Evolutionary conservation across 1,140 invertebrate genomes (phyloP), one percentile per base, ranked within the genome.

Genomic region (Nilaparvata lugens): DNA sequence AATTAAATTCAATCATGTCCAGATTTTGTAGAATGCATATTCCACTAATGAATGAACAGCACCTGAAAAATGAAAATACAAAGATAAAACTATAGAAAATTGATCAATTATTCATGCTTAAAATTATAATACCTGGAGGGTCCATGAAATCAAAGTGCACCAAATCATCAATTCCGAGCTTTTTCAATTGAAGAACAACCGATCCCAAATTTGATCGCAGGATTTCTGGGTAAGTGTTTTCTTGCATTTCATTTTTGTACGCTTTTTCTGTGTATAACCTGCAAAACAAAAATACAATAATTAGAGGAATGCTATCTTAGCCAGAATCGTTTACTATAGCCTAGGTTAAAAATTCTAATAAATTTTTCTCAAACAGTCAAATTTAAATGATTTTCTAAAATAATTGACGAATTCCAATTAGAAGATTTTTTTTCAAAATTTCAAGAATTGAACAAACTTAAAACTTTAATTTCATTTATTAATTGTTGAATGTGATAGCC

Each of bases 111-210:
- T 11, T 4, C 7, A 35, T 35, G 31, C n/a, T n/a, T n/a, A n/a
- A n/a, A n/a, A n/a, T n/a, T 14, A 24, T 51, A 45, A 54, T 62
- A 81, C 80, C 80, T 21, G 97, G 97, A 16, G 97, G 97, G 79
- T 99, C 97, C 97, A 99, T 99, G 75, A 99, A 99, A 77, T 99
- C 97, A 77, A 99, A 99, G 75, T 99, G 97, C 35, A 99, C 97
- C 67, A 99, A 78, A 79, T 99, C 97, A 73, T 99, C 95, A 68
- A 99, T 99, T 64, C 97, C 97, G 38, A 99, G 81, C 78, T 99
- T 99, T 74, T 99, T 99, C 66, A 99, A 78, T 77, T 99, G 97
- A 58, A 99, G 75, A 48, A 99, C 97, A 62, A 99, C 96, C 61
- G 95, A 91, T 2, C 94, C 94, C 67, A 98, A 81, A 82, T 98